Base-by-base conservation (phyloP, 2,113 vertebrate genomes). In the Butastur rufipennis region DNA sequence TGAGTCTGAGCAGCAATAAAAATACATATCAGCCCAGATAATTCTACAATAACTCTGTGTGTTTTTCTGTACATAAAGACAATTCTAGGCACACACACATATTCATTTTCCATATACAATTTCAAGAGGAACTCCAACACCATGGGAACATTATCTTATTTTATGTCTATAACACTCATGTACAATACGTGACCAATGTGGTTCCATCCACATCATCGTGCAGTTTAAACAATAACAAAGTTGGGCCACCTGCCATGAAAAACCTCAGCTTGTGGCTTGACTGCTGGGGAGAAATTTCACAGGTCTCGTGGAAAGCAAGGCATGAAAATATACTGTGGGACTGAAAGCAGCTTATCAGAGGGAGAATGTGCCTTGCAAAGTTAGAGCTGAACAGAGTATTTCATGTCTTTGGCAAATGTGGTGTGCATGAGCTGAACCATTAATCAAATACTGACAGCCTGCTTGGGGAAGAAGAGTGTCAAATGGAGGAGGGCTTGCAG, bases 321-420 rank as follows among this genome's bases (percentile, higher is more conserved):
- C 86, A 66, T 89, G 88, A 79, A 96, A 90, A 94, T 90, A 32
- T 18, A 80, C 36, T 95, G 42, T 81, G 85, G 68, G 90, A 87
- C 6, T 38, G 53, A 62, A 58, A 52, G 61, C 43, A 93, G 84
- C 58, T 95, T 63, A 53, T 90, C 73, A 36, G 91, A 77, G 61
- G n/a, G 90, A 91, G 86, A 87, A 85, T 82, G 77, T 56, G 91
- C 78, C 34, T 95, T 81, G 74, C 81, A 56, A 70, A 96, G 89
- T 38, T 74, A 67, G 89, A 90, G 89, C 89, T 63, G 81, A 88
- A 73, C 45, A 66, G 84, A 78, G 71, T 27, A 93, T 94, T 93
- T 87, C 59, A n/a, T 92, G 84, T 88, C 83, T 88, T 72, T 94
- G 91, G 93, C 93, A 94, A 96, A 91, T 81, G 94, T 95, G 94